phyloP scores from a whole-genome alignment of 1,140 invertebrate genomes.

The Drosophila athabasca region DNA sequence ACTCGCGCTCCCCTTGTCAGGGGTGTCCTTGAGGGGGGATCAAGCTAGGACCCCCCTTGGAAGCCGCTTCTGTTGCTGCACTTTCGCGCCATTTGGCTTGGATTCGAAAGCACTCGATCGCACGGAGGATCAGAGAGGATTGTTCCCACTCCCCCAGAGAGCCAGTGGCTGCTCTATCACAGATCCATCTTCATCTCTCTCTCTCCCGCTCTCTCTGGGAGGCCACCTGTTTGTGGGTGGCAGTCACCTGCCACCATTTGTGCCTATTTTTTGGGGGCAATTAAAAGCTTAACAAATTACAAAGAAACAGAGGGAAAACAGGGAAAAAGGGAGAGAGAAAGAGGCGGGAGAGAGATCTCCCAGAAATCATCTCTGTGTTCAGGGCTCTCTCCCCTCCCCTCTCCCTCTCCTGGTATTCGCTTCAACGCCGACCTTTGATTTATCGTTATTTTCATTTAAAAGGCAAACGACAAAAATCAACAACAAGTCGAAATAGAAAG shows the following conservation, averaged over 20 bases:
- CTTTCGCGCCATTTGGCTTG: slow-evolving; percentile 27
- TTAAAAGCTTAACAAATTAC: slow-evolving; percentile 62
- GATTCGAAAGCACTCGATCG: slow-evolving; percentile 45
- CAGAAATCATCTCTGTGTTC: slow-evolving; percentile 41
- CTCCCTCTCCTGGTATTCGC: slow-evolving; percentile 1
- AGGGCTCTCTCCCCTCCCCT: background rate
- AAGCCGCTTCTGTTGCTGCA: background rate
- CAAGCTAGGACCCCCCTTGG: background rate
- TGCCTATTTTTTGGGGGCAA: slow-evolving; percentile 34
- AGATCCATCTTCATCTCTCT: slow-evolving; percentile 22
- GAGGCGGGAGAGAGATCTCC: slow-evolving; percentile 2
- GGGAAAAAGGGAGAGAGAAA: background rate
- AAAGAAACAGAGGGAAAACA: slow-evolving; percentile 7
- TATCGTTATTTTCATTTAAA: slow-evolving; percentile 81
- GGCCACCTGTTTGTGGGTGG: slow-evolving; percentile 34
- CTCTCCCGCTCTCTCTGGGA: background rate
- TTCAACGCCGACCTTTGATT: slow-evolving; percentile 70
- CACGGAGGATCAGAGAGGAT: slow-evolving; percentile 1
- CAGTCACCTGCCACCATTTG: background rate
- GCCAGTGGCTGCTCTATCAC: slow-evolving; percentile 31
- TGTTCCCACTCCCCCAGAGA: background rate
- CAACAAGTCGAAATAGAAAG: slow-evolving; percentile 32
- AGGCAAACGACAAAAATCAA: slow-evolving; percentile 81
- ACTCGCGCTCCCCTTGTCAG: slow-evolving; percentile 18
- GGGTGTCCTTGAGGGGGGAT: no score